Evolutionary conservation across 2,888 invertebrate species (phyloP), one percentile per base, ranked within the genome.

Genomic region (Plagodis dolabraria): DNA sequence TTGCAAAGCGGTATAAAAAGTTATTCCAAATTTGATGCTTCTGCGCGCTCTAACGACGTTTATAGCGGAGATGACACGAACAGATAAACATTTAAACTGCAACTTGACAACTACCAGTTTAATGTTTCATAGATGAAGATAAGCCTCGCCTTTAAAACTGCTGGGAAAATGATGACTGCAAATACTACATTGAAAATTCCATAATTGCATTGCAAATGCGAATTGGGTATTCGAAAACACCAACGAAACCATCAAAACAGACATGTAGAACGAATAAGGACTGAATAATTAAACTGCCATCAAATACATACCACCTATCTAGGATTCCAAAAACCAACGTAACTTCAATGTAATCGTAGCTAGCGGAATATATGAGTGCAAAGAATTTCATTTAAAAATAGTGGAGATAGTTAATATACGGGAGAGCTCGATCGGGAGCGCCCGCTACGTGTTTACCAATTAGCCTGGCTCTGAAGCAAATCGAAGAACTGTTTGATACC

Each of bases 361-460:
- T 80, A n/a, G n/a, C 75, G 77, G 77, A 82, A 86, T 85, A 82
- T 86, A 85, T 82, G 82, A 86, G 77, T 80, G 69, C 75, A 82
- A 89, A 86, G 87, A 90, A 88, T 90, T 89, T 89, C 78, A 90
- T 89, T 89, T 86, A 76, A 86, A 88, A 87, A 86, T 86, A 83
- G 83, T 85, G 69, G 71, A 76, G 76, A 72, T 67, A 70, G 75
- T 22, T 22, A 22, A 22, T 72, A 71, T 77, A 66, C 76, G 69
- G 47, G 52, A 59, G 75, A 70, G 68, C 54, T 68, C 74, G 76
- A 79, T 82, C 78, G 75, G 72, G 72, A 63, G 77, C 80, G 77
- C 78, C 77, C 82, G 81, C 78, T 76, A 82, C 81, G 80, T 87
- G 87, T 84, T 85, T 87, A 85, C 85, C 83, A 89, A 89, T 89